These are phyloP conservation scores for Unio delphinus DNA, from an alignment of 2,888 invertebrate genomes.

Conservation along the genomic window DNA sequence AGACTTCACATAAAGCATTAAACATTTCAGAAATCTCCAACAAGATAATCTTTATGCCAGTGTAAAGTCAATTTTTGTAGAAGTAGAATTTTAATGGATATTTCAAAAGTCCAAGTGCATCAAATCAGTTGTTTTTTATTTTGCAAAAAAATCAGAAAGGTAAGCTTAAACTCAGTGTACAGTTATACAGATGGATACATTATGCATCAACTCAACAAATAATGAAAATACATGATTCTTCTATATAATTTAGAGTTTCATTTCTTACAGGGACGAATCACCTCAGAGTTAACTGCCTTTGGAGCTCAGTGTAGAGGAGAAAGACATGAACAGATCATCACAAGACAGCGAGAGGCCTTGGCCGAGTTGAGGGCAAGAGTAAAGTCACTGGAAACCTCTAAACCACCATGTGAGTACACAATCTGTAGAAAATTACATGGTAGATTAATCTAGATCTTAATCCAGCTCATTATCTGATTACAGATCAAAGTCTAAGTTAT, in stretches of 20 bases:
- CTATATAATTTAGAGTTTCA: slow-evolving; percentile 1
- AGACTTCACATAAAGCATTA: too few species aligned
- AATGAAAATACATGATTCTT: neutral
- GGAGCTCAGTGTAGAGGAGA: slow-evolving; percentile 71
- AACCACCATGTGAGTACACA: slow-evolving; percentile 59
- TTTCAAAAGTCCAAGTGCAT: too few species aligned
- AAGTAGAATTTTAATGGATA: too few species aligned
- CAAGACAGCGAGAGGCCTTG: slow-evolving; percentile 68
- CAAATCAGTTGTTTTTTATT: neutral
- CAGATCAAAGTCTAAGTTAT: too few species aligned
- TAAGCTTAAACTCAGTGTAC: neutral
- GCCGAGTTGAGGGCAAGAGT: slow-evolving; percentile 67
- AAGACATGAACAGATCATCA: slow-evolving; percentile 69
- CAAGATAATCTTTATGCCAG: too few species aligned
- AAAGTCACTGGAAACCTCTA: slow-evolving; percentile 63
- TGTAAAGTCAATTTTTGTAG: too few species aligned
- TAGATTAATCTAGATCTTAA: too few species aligned
- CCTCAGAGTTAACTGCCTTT: slow-evolving; percentile 67
- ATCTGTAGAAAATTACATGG: neutral
- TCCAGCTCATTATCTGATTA: too few species aligned
- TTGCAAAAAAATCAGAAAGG: neutral
- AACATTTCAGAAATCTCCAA: too few species aligned
- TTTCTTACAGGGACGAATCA: slow-evolving; percentile 60
- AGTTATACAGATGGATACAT: too few species aligned
- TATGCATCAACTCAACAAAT: too few species aligned